These are phyloP conservation scores for Ischnura elegans DNA, from an alignment of 2,888 invertebrate genomes.

Conservation along the genomic window DNA sequence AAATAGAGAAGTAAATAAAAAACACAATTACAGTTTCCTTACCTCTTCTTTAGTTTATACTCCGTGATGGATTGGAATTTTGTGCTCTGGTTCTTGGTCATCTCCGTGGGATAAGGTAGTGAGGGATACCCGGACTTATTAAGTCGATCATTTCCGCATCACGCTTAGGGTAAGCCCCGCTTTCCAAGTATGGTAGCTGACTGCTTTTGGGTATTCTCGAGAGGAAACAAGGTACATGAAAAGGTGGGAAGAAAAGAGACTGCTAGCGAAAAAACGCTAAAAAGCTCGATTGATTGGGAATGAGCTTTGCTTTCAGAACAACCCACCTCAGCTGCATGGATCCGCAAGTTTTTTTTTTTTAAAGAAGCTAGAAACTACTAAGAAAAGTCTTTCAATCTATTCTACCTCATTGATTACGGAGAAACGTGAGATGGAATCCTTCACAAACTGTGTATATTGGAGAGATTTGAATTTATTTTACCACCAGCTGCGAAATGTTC, in stretches of 20 bases:
- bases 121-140: background rate
- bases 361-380: background rate
- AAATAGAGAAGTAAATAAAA: background rate
- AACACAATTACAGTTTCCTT: background rate
- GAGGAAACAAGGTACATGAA: background rate
- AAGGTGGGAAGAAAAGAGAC: background rate
- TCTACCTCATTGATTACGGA: background rate
- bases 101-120: background rate
- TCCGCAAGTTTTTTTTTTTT: background rate
- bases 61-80: background rate
- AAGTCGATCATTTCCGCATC: slow-evolving; percentile 59
- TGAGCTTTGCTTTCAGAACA: background rate
- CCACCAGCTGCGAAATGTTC: too few species aligned
- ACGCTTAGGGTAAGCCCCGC: slow-evolving; percentile 31
- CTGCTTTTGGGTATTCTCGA: slow-evolving; percentile 41
- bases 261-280: background rate
- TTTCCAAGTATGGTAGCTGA: slow-evolving; percentile 27
- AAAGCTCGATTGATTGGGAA: background rate
- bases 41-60: background rate
- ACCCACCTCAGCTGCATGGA: background rate
- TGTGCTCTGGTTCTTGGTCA: background rate
- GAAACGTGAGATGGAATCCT: background rate
- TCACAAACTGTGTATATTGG: background rate
- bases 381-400: background rate
- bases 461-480: too few species aligned